Conservation (phyloP, 2,888 invertebrate genomes). For the Timema cristinae region DNA sequence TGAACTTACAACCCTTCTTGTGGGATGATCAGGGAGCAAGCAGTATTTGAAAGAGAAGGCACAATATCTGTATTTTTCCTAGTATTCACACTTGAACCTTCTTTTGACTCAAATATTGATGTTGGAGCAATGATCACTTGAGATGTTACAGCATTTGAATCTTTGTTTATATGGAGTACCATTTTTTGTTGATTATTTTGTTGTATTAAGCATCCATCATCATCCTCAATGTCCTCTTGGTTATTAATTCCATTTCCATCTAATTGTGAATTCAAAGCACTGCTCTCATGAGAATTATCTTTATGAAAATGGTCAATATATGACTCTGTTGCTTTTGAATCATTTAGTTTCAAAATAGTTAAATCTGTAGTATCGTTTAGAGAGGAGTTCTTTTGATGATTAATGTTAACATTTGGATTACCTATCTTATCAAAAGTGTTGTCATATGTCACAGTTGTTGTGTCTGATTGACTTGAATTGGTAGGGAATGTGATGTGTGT, state of each 20-base stretch:
- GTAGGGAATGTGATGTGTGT: neutral
- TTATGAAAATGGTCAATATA: too few relatives aligned
- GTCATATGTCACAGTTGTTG: conserved; percentile 7
- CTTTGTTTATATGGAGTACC: neutral
- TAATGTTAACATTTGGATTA: neutral
- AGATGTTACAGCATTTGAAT: conserved; percentile 5
- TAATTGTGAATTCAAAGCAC: neutral
- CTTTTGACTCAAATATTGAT: neutral
- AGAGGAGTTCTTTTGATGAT: neutral
- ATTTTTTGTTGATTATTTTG: neutral
- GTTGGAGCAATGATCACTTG: conserved; percentile 11
- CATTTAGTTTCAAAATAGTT: neutral
- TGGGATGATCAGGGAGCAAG: neutral
- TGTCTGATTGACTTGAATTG: neutral
- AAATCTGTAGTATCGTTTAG: neutral
- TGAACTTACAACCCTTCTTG: conserved; percentile 21
- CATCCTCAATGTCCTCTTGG: neutral
- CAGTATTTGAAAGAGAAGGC: neutral
- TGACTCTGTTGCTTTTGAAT: neutral
- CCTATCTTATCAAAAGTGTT: neutral
- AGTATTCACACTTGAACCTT: neutral
- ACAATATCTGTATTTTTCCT: neutral
- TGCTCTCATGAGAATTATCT: neutral
- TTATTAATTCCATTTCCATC: too few relatives aligned
- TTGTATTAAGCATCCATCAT: neutral